These are phyloP conservation scores for Endotricha flammealis DNA, from an alignment of 2,888 invertebrate species.

Conservation along the genomic window DNA sequence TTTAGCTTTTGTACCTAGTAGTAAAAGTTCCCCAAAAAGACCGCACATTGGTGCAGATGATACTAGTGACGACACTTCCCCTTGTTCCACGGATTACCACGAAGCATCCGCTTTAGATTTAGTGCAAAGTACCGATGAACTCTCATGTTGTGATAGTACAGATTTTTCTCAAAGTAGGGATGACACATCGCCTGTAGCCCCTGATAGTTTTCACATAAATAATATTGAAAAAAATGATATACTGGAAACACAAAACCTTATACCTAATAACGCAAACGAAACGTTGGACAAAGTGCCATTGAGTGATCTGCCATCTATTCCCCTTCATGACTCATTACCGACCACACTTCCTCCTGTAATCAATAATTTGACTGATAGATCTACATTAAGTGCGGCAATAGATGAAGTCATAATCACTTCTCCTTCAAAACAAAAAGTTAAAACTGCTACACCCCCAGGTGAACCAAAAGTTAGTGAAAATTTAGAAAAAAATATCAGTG, in stretches of 20 bases:
- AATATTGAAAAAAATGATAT: slow-evolving; percentile 26
- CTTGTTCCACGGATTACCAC: slow-evolving; percentile 71
- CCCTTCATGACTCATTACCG: slow-evolving; percentile 42
- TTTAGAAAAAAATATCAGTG: no score
- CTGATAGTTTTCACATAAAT: slow-evolving; percentile 29
- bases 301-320: slow-evolving; percentile 58
- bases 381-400: slow-evolving; percentile 19
- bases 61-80: slow-evolving; percentile 67
- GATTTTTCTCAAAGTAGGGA: slow-evolving; percentile 71
- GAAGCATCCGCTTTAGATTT: slow-evolving; percentile 69
- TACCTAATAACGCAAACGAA: slow-evolving; percentile 24
- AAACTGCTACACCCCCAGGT: slow-evolving; percentile 21
- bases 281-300: slow-evolving; percentile 43
- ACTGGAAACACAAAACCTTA: slow-evolving; percentile 18
- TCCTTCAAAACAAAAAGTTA: slow-evolving; percentile 17
- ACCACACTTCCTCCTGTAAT: slow-evolving; percentile 33
- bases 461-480: slow-evolving; percentile 21
- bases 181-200: slow-evolving; percentile 44
- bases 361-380: slow-evolving; percentile 28
- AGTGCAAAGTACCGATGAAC: slow-evolving; percentile 61
- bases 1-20: slow-evolving; percentile 67
- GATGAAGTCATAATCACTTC: background rate
- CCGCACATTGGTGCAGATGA: slow-evolving; percentile 46
- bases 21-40: slow-evolving; percentile 62
- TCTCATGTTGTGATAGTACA: slow-evolving; percentile 61